These are phyloP conservation scores for Hypselothyrea guttata DNA, from an alignment of 2,888 invertebrate species.

Conservation along the genomic window DNA sequence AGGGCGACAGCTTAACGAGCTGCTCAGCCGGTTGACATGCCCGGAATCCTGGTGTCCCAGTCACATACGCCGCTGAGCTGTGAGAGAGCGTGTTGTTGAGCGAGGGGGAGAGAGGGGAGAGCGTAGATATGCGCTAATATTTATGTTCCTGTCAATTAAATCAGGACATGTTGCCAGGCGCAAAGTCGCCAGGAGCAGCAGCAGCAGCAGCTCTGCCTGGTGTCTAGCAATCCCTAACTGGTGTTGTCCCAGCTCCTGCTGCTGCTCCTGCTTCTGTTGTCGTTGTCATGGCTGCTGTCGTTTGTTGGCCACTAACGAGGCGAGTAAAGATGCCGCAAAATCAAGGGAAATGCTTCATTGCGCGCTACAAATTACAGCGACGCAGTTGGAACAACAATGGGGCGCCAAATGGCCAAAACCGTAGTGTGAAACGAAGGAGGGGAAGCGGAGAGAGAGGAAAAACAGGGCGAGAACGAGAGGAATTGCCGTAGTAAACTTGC, in stretches of 20 bases:
- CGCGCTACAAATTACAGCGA: slow-evolving; percentile 77
- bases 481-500: slow-evolving; percentile 2
- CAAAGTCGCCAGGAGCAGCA: slow-evolving; percentile 29
- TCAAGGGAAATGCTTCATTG: slow-evolving; percentile 80
- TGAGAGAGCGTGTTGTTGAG: background rate
- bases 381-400: slow-evolving; percentile 77
- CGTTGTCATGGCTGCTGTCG: slow-evolving; percentile 76
- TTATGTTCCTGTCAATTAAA: slow-evolving; percentile 82
- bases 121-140: slow-evolving; percentile 79
- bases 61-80: slow-evolving; percentile 52
- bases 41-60: slow-evolving; percentile 39
- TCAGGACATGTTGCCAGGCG: slow-evolving; percentile 75
- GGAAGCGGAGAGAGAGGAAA: background rate
- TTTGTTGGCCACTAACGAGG: slow-evolving; percentile 79
- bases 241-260: slow-evolving; percentile 6
- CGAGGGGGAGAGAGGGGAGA: slow-evolving; percentile 36
- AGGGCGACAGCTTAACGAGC: slow-evolving; percentile 71
- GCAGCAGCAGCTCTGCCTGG: slow-evolving; percentile 9
- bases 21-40: slow-evolving; percentile 62
- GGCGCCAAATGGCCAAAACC: slow-evolving; percentile 45
- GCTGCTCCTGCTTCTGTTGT: slow-evolving; percentile 39
- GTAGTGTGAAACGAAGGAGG: slow-evolving; percentile 7
- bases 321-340: slow-evolving; percentile 79
- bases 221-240: slow-evolving; percentile 6
- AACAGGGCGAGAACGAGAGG: background rate